Conservation (phyloP, 2,888 invertebrate species). For the Leptarthrus brevirostris region DNA sequence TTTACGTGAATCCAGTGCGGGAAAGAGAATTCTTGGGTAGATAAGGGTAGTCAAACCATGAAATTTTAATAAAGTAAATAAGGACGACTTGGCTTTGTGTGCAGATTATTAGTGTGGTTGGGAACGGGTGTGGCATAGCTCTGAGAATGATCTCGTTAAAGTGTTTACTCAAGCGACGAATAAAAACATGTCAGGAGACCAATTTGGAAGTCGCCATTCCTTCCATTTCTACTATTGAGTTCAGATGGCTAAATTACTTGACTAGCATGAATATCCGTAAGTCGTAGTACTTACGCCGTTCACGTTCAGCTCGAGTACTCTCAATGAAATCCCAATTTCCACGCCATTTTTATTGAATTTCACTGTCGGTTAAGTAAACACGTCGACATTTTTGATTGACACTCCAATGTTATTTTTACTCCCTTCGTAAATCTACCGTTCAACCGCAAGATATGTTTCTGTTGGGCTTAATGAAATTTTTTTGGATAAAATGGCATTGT, state of each 20-base stretch:
- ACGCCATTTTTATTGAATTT: constrained; percentile 56
- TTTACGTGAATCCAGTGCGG: constrained; percentile 25
- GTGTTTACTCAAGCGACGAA: constrained; percentile 37
- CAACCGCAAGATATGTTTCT: constrained; percentile 46
- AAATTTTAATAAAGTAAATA: constrained; percentile 24
- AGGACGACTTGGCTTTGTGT: neutral
- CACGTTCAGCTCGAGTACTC: constrained; percentile 51
- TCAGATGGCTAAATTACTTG: neutral
- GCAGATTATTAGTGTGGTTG: constrained; percentile 28
- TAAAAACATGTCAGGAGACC: constrained; percentile 36
- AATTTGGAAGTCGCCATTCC: constrained; percentile 32
- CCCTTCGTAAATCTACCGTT: constrained; percentile 46
- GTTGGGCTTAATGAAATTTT: constrained; percentile 27
- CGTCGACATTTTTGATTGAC: constrained; percentile 55
- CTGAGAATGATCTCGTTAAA: constrained; percentile 32
- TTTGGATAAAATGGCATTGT: neutral
- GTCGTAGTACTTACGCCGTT: neutral
- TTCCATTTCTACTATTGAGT: neutral
- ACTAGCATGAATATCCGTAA: neutral
- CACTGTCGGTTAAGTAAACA: constrained; percentile 56
- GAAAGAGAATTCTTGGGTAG: neutral
- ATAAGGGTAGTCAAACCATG: constrained; percentile 7
- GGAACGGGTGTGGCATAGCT: neutral
- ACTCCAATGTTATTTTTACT: constrained; percentile 54
- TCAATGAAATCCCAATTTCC: constrained; percentile 50